Evolutionary conservation across 2,888 invertebrate genomes (phyloP), one percentile per base, ranked within the genome.

Genomic region (Taenaris catops): DNA sequence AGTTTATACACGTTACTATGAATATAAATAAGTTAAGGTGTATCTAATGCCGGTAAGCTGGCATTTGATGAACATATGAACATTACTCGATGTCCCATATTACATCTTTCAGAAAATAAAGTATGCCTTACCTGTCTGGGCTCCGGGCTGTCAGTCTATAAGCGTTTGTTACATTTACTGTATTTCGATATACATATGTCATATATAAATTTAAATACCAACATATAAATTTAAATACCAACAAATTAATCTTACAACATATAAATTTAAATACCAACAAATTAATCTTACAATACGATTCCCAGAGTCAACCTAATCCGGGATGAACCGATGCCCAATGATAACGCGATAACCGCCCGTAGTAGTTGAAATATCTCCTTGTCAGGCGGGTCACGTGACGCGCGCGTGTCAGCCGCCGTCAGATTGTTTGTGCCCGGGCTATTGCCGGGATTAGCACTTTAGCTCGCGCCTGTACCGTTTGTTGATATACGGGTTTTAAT

Each of bases 371-470:
- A 74, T 76, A 71, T 72, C 73, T 71, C 58, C 64, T 58, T 79
- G 70, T 76, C 76, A 81, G 55, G 70, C 38, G 2, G 26, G 64
- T 28, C 80, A 63, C 79, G 80, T 59, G 81, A 23, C 66, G 43
- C 61, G 28, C 68, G 61, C 66, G 75, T 70, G 70, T 26, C 57
- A 48, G 41, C 45, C 53, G 56, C 53, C 55, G 50, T 54, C 49
- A 42, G 41, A 46, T 53, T 74, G 71, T 76, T 73, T 75, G 72
- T 59, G 60, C 53, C 43, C 55, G 41, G 54, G 58, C 63, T 60
- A 60, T 68, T 61, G 75, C 69, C 64, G 59, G 76, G 78, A 78
- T 83, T 80, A 83, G 72, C 81, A 81, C 81, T 81, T 73, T 72
- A 63, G 59, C 46, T 50, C 49, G 49, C 63, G 66, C 54, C 61